Evolutionary conservation across 2,113 vertebrate species (phyloP).

Genomic region (Amia ocellicauda): DNA sequence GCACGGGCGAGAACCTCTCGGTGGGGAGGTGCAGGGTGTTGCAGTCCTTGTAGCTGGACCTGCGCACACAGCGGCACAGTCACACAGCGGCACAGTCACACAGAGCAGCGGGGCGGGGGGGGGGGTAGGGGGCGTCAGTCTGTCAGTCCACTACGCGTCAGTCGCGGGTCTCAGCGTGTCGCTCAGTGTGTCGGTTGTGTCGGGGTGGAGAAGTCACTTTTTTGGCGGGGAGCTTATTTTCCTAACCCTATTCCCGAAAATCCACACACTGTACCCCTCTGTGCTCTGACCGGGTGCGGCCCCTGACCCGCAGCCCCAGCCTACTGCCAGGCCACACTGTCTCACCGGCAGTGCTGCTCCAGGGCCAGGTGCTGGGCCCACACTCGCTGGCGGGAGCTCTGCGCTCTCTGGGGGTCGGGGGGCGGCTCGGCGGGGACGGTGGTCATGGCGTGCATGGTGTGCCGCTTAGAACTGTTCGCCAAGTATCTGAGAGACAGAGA

Average conservation of each 20-base stretch:
- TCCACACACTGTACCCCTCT: not conserved
- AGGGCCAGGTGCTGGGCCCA: constrained; percentile 81
- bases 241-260: too few relatives aligned
- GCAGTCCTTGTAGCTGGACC: constrained; percentile 95
- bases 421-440: constrained; percentile 88
- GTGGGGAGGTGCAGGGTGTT: constrained; percentile 97
- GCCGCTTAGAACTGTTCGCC: constrained; percentile 99
- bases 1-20: constrained; percentile 95
- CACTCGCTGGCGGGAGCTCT: constrained; percentile 88
- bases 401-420: constrained; percentile 89
- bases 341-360: constrained; percentile 92
- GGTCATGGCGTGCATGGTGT: constrained; percentile 93
- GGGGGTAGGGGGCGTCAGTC: too few relatives aligned
- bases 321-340: constrained; percentile 14
- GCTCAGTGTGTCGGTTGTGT: not conserved
- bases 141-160: not conserved
- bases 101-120: too few relatives aligned
- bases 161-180: too few relatives aligned
- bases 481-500: constrained; percentile 87
- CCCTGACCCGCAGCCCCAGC: too few relatives aligned
- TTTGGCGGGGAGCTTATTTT: too few relatives aligned
- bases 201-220: not conserved
- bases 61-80: constrained; percentile 40
- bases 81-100: not conserved
- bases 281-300: too few relatives aligned